These are phyloP conservation scores for Agapornis roseicollis DNA, from an alignment of 2,113 vertebrate species.

Conservation along the genomic window DNA sequence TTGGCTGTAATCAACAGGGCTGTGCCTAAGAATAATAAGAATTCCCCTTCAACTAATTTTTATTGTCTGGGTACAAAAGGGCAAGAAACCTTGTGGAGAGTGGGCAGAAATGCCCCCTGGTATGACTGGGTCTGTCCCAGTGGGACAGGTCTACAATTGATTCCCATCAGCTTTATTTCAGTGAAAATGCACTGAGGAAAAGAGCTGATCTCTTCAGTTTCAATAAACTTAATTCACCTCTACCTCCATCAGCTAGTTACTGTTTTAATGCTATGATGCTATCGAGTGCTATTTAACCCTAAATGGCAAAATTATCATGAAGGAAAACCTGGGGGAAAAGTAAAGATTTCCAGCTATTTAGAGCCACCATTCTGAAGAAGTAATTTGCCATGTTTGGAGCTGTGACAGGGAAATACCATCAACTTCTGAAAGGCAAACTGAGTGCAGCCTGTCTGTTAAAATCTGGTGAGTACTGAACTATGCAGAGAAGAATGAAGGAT, in stretches of 20 bases:
- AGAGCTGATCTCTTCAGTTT: not conserved
- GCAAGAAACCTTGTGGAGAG: not conserved
- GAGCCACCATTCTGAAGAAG: not conserved
- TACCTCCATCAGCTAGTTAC: not conserved
- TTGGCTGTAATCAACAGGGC: not conserved
- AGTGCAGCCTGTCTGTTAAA: not conserved
- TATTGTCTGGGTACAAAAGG: not conserved
- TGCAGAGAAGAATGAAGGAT: constrained; percentile 6
- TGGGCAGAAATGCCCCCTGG: not conserved
- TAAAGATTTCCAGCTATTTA: not conserved
- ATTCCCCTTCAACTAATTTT: not conserved
- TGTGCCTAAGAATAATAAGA: not conserved
- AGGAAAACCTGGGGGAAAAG: not conserved
- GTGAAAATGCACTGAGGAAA: not conserved
- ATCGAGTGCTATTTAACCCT: not conserved
- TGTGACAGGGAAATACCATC: not conserved
- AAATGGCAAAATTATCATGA: not conserved
- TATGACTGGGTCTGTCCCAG: not conserved
- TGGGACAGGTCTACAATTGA: not conserved
- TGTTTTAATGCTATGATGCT: not conserved
- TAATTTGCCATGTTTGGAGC: not conserved
- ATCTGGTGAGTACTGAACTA: not conserved
- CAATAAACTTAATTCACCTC: not conserved
- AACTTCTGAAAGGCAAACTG: not conserved
- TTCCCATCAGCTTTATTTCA: not conserved